Base-by-base conservation (phyloP, 1,140 invertebrate genomes). In the Achroia grisella region DNA sequence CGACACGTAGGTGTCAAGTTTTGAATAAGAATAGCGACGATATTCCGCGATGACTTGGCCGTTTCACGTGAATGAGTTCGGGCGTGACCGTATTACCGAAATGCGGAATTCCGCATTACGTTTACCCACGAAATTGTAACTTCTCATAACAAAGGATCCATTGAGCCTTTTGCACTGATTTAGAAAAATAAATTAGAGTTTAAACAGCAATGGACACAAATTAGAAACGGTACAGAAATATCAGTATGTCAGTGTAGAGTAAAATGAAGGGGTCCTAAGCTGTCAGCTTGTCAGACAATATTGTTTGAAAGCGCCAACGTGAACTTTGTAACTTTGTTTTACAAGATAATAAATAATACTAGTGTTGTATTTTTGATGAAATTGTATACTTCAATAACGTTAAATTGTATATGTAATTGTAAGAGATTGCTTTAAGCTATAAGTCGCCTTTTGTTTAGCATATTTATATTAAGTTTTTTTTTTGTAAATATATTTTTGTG, bases 251-350 rank as follows among this genome's bases (percentile, higher is more conserved):
- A 6, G 31, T 37, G 14, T 8, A 11, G 11, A 13, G 15, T 4
- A n/a, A 32, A 9, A 27, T 23, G 11, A 12, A 29, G 13, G 35
- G 41, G 23, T 27, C n/a, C 27, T 36, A 29, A 32, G 40, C 32
- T 59, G 60, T 52, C 52, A 52, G 50, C 40, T 48, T 56, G 53
- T 64, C 53, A 64, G 56, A 54, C 52, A 53, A 63, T 56, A 60
- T 59, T 56, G 56, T 54, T 52, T 50, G 46, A 34, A 13, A 36
- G 44, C 36, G 39, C 61, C 36, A 39, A 46, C 31, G 27, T 40
- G 51, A 49, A 40, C 49, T 58, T 49, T 51, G 41, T 51, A 54
- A 59, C 48, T 48, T 23, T 23, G 55, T 54, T 49, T 54, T 49
- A 55, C 52, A 52, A 40, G 43, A 48, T 48, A 49, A 58, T 58